Conservation (phyloP, 2,888 invertebrate genomes). For the Diaperis boleti region DNA sequence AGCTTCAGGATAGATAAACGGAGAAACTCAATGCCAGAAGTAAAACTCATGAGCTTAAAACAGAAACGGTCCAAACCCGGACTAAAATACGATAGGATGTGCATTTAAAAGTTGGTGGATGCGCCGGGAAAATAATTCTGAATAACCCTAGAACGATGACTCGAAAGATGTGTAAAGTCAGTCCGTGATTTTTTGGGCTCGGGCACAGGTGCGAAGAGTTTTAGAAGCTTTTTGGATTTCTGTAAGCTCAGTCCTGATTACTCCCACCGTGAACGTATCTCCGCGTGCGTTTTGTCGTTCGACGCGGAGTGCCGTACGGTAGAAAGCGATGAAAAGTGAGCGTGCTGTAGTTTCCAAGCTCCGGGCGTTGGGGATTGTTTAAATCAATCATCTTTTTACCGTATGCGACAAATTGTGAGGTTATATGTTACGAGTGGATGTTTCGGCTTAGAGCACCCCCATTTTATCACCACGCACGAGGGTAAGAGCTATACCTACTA, state of each 20-base stretch:
- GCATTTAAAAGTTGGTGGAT: too few species aligned
- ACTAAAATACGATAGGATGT: too few species aligned
- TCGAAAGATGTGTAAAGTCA: too few species aligned
- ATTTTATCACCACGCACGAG: conserved; percentile 47
- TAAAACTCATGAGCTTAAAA: too few species aligned
- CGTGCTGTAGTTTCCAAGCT: conserved; percentile 47
- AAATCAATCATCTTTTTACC: conserved; percentile 58
- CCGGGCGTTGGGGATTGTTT: conserved; percentile 52
- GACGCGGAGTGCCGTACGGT: conserved; percentile 34
- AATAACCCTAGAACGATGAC: too few species aligned
- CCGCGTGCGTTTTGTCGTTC: conserved; percentile 39
- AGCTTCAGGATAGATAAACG: too few species aligned
- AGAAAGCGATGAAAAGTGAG: conserved; percentile 45
- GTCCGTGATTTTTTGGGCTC: too few species aligned
- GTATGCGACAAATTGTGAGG: conserved; percentile 55
- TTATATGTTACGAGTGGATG: conserved; percentile 53
- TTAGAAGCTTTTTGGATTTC: neutral
- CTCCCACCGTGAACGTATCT: conserved; percentile 21
- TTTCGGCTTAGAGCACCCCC: conserved; percentile 51
- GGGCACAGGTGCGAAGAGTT: too few species aligned
- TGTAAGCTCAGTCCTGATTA: neutral
- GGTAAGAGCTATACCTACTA: conserved; percentile 47
- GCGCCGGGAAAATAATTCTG: too few species aligned
- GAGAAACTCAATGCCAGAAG: too few species aligned
- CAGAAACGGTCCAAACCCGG: too few species aligned